phyloP scores from a whole-genome alignment of 2,888 invertebrate species.

The Gonocerus acuteangulatus region DNA sequence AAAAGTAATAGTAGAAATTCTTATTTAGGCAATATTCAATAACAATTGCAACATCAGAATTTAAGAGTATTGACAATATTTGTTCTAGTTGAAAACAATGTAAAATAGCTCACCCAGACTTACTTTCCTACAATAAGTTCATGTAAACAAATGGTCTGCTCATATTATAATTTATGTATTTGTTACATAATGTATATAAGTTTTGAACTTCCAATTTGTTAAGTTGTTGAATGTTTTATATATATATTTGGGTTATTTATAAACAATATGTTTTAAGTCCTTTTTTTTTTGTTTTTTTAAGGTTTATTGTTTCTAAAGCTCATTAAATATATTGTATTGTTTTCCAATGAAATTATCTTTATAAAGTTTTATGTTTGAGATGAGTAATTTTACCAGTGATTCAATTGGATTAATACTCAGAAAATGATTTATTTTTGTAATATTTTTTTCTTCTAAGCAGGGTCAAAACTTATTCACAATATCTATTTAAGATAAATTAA shows the following conservation, averaged over 20 bases:
- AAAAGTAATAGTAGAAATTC: neutral
- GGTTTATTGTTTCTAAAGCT: neutral
- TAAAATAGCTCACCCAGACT: no score
- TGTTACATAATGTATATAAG: slow-evolving; percentile 7
- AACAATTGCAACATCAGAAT: neutral
- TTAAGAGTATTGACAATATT: neutral
- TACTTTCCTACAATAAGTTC: neutral
- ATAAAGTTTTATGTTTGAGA: neutral
- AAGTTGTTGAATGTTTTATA: slow-evolving; percentile 17
- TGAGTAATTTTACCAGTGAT: neutral
- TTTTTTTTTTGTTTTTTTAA: neutral
- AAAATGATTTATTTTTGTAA: neutral
- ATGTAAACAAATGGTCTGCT: neutral
- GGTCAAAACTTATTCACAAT: neutral
- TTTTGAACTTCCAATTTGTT: slow-evolving; percentile 7
- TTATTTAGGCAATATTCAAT: neutral
- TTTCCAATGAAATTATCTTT: neutral
- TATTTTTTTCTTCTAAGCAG: neutral
- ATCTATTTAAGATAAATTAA: no score
- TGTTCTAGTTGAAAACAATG: no score
- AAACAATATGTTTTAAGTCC: no score
- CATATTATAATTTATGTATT: neutral
- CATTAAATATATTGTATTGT: neutral
- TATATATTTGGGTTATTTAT: slow-evolving; percentile 25
- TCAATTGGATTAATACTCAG: neutral